Conservation (phyloP, 2,888 invertebrate species). For the Nemotelus pantherinus region DNA sequence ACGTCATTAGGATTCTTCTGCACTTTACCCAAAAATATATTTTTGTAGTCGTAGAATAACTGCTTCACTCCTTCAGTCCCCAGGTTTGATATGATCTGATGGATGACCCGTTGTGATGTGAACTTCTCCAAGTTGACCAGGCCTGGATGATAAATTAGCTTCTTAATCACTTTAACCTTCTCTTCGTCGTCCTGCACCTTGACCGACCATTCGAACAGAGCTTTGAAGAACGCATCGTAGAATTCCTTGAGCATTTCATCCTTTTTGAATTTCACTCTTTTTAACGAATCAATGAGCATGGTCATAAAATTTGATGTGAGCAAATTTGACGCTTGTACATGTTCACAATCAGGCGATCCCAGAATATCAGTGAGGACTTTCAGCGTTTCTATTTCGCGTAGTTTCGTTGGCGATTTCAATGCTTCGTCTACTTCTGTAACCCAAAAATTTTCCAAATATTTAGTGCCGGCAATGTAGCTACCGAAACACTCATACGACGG, state of each 20-base stretch:
- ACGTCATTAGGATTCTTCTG: slow-evolving; percentile 63
- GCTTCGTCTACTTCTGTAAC: slow-evolving; percentile 65
- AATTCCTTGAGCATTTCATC: slow-evolving; percentile 63
- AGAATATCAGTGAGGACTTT: slow-evolving; percentile 71
- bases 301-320: slow-evolving; percentile 74
- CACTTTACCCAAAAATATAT: slow-evolving; percentile 69
- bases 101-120: slow-evolving; percentile 73
- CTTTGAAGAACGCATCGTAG: slow-evolving; percentile 61
- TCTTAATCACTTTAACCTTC: slow-evolving; percentile 71
- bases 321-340: slow-evolving; percentile 67
- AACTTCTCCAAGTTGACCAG: slow-evolving; percentile 79
- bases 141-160: slow-evolving; percentile 75
- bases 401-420: slow-evolving; percentile 67
- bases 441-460: slow-evolving; percentile 70
- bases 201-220: slow-evolving; percentile 67
- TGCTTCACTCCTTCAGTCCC: slow-evolving; percentile 71
- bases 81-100: slow-evolving; percentile 71
- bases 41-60: slow-evolving; percentile 71
- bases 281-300: slow-evolving; percentile 72
- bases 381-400: slow-evolving; percentile 70
- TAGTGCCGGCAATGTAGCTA: slow-evolving; percentile 67
- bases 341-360: slow-evolving; percentile 65
- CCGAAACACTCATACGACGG: slow-evolving; percentile 74
- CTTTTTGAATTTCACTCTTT: slow-evolving; percentile 62
- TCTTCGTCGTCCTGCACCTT: slow-evolving; percentile 66